Evolutionary conservation across 2,888 invertebrate species (phyloP), one percentile per base, ranked within the genome.

Genomic region (Thecocarcelia acutangulata): DNA sequence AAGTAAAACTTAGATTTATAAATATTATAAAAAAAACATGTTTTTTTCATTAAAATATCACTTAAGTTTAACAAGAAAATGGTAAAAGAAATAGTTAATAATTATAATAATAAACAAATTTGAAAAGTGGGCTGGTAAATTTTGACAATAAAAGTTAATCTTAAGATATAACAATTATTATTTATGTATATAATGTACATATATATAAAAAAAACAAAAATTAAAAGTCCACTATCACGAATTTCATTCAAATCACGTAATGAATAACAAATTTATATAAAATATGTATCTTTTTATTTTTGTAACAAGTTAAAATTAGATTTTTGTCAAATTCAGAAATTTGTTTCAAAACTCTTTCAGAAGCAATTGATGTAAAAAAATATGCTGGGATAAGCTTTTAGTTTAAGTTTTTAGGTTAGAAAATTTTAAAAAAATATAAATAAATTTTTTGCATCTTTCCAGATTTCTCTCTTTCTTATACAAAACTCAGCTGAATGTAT

Each of bases 191-290:
- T 11, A 24, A 24, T 33, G 33, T 33, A 33, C 8, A 8, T 33
- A 33, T 33, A 8, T 33, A 9, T 33, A 33, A 44, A 64, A 70
- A 69, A 80, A 70, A 19, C 61, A 58, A 63, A 64, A 59, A 64
- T 81, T 46, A 73, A 87, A 89, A 88, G 88, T 88, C 88, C 90
- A 89, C 89, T 87, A 89, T 88, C 87, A 89, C 86, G 89, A 88
- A 89, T 89, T 88, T 88, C 86, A 88, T 88, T 89, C 87, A 87
- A 88, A 89, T 88, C 87, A 89, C 87, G 87, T 85, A 85, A 59
- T 33, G 84, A 86, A 75, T 68, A 75, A 68, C 44, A 54, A 68
- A 63, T 64, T 37, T 59, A 12, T 59, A 58, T 24, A 21, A 54
- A 61, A 56, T 13, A 50, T 58, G 17, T n/a, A 46, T 42, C 40